Evolutionary conservation across 2,888 invertebrate species (phyloP).

Genomic region (Epistrophe grossulariae): DNA sequence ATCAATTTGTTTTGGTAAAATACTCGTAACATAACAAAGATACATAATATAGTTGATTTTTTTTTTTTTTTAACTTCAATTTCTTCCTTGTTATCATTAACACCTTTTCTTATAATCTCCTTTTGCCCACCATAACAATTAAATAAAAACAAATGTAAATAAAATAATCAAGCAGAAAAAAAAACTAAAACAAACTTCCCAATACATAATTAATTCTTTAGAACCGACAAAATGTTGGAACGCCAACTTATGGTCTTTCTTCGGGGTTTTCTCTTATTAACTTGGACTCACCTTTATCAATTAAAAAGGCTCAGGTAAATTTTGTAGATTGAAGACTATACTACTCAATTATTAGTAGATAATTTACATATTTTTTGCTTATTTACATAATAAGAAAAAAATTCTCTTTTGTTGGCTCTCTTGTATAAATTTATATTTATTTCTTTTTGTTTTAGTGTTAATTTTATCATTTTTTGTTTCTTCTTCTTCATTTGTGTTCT

Average conservation of each 20-base stretch:
- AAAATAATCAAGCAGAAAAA: background rate
- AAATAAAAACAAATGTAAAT: slow-evolving; percentile 13
- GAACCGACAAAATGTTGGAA: slow-evolving; percentile 83
- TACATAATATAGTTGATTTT: too few species aligned
- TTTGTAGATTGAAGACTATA: slow-evolving; percentile 55
- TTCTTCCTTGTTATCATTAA: background rate
- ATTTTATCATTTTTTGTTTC: background rate
- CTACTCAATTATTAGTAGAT: slow-evolving; percentile 10
- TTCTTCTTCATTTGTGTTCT: slow-evolving; percentile 33
- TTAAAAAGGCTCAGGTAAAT: slow-evolving; percentile 84
- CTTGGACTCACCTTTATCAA: slow-evolving; percentile 82
- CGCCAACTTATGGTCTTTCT: slow-evolving; percentile 82
- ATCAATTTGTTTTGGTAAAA: too few species aligned
- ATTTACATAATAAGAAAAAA: slow-evolving; percentile 15
- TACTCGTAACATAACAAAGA: too few species aligned
- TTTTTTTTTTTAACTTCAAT: background rate
- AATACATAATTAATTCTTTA: slow-evolving; percentile 77
- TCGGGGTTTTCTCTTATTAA: slow-evolving; percentile 82
- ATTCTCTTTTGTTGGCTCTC: slow-evolving; percentile 22
- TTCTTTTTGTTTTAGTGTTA: background rate
- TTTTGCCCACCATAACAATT: background rate
- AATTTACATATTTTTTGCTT: slow-evolving; percentile 33
- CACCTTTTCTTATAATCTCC: background rate
- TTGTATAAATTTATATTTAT: slow-evolving; percentile 16
- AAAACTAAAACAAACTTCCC: slow-evolving; percentile 53